A percentile compares a stretch with the other conserved stretches of the same genome.
These are phyloP conservation scores for Bucco capensis DNA, from an alignment of 2,113 vertebrate species.

Conservation along the genomic window DNA sequence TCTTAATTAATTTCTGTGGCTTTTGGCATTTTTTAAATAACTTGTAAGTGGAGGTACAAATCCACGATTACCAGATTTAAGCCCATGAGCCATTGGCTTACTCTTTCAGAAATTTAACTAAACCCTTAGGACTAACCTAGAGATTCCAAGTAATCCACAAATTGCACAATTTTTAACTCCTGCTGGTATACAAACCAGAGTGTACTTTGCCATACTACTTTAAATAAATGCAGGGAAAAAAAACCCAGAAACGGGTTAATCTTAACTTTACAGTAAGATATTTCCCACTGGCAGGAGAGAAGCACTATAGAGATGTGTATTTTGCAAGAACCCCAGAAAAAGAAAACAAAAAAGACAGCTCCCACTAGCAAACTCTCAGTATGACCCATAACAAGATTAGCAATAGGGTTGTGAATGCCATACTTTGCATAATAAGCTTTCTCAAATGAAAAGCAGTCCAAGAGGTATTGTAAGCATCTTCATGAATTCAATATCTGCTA, in stretches of 20 bases:
- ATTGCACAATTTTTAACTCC: neutral
- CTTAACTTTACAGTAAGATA: neutral
- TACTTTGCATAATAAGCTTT: neutral
- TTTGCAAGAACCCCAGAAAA: neutral
- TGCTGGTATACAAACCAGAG: neutral
- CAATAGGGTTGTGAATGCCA: neutral
- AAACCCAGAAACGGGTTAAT: neutral
- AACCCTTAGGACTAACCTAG: neutral
- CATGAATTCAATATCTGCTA: neutral
- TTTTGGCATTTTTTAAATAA: neutral
- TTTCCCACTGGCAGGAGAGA: neutral
- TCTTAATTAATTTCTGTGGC: neutral
- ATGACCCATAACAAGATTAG: neutral
- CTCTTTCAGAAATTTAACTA: neutral
- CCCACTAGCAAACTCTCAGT: neutral
- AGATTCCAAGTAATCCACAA: neutral
- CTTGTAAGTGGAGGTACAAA: neutral
- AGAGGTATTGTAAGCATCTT: neutral
- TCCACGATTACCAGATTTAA: neutral
- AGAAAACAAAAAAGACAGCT: neutral
- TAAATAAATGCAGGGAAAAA: neutral
- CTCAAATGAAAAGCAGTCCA: neutral
- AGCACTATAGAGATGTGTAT: neutral
- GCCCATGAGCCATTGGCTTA: neutral
- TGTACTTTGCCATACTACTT: neutral